phyloP scores from a whole-genome alignment of 2,888 invertebrate species.

The Meloe dianella region DNA sequence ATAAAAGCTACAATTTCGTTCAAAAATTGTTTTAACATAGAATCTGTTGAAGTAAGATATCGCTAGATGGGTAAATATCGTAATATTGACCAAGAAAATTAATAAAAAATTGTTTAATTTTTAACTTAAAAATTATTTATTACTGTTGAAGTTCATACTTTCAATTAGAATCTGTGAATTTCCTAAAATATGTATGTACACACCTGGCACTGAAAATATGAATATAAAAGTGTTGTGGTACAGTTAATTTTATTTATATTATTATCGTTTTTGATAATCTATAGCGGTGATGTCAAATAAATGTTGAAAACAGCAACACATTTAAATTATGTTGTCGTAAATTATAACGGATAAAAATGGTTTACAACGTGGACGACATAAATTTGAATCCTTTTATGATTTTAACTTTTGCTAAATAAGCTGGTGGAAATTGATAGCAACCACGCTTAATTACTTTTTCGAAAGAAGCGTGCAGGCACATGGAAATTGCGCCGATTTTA shows the following conservation, averaged over 20 bases:
- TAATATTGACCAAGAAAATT: no score
- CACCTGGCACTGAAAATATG: not conserved
- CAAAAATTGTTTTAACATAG: no score
- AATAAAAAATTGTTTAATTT: no score
- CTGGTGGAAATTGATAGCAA: slow-evolving; percentile 29
- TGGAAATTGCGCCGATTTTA: slow-evolving; percentile 12
- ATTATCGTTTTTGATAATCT: slow-evolving; percentile 31
- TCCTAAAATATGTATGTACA: not conserved
- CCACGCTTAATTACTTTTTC: slow-evolving; percentile 29
- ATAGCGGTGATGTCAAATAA: slow-evolving; percentile 28
- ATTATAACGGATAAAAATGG: slow-evolving; percentile 31
- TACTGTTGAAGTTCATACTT: no score
- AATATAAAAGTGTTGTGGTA: not conserved
- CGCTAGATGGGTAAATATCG: no score
- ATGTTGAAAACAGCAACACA: slow-evolving; percentile 33
- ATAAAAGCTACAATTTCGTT: no score
- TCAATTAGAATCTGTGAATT: no score
- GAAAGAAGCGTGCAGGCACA: slow-evolving; percentile 20
- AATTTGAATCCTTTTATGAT: slow-evolving; percentile 31
- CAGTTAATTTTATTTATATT: slow-evolving; percentile 29
- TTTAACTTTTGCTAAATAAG: slow-evolving; percentile 30
- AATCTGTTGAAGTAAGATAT: no score
- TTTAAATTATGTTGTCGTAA: slow-evolving; percentile 32
- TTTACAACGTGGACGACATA: slow-evolving; percentile 28
- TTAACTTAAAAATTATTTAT: no score